Evolutionary conservation across 2,113 vertebrate genomes (phyloP).

Genomic region (Megalops atlanticus): DNA sequence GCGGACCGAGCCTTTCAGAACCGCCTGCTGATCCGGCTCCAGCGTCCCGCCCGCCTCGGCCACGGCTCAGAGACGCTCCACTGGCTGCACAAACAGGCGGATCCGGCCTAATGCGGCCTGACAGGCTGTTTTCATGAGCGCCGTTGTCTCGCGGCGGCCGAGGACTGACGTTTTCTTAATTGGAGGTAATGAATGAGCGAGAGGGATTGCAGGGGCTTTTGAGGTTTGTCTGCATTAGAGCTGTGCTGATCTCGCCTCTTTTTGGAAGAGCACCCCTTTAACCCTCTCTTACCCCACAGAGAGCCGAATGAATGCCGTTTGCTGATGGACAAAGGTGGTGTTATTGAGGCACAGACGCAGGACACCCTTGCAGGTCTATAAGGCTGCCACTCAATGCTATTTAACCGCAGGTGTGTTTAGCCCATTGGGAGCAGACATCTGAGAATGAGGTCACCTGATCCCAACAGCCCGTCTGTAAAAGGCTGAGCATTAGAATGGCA

Average conservation of each 20-base stretch:
- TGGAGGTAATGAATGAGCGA: slow-evolving; percentile 23
- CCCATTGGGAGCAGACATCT: too few relatives aligned
- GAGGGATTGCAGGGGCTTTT: neutral
- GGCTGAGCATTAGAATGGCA: too few relatives aligned
- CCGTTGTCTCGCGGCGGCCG: neutral
- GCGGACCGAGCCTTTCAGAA: neutral
- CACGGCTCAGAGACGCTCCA: slow-evolving; percentile 1
- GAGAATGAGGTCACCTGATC: too few relatives aligned
- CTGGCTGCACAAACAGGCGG: neutral
- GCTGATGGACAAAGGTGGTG: too few relatives aligned
- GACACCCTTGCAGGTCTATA: too few relatives aligned
- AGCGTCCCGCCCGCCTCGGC: neutral
- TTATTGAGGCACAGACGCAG: too few relatives aligned
- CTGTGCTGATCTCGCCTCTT: neutral
- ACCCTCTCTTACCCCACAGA: neutral
- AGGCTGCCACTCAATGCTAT: too few relatives aligned
- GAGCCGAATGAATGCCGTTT: too few relatives aligned
- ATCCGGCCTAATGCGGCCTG: neutral
- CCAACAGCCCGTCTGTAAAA: too few relatives aligned
- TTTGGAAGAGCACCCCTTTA: neutral
- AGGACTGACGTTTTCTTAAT: neutral
- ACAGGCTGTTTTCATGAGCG: slow-evolving; percentile 17
- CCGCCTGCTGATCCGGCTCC: neutral
- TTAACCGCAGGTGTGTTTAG: too few relatives aligned
- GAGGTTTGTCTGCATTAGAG: neutral